Evolutionary conservation across 2,113 vertebrate species (phyloP).

Genomic region (Notiomystis cincta): DNA sequence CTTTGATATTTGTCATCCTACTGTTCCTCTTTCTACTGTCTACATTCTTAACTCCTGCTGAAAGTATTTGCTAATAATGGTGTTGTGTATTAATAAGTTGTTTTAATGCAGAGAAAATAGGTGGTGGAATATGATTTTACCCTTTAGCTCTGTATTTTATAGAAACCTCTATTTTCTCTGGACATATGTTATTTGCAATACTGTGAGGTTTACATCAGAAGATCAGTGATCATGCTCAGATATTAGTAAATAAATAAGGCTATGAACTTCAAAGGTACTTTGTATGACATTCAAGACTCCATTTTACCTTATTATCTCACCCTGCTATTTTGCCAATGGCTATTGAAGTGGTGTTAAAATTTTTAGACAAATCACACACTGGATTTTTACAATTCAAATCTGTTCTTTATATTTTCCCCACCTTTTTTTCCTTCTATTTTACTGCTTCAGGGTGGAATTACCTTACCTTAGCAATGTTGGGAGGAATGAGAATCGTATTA

Average conservation of each 20-base stretch:
- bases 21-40: background rate
- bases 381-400: background rate
- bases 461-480: background rate
- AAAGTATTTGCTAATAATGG: background rate
- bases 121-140: background rate
- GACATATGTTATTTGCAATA: background rate
- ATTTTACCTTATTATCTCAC: background rate
- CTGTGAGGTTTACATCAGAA: conserved; percentile 20
- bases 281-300: background rate
- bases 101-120: background rate
- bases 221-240: background rate
- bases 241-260: conserved; percentile 26
- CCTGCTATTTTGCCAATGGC: background rate
- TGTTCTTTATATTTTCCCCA: background rate
- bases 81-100: background rate
- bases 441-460: background rate
- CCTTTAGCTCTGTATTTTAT: background rate
- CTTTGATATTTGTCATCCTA: conserved; percentile 2
- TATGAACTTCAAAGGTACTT: background rate
- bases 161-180: background rate
- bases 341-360: background rate
- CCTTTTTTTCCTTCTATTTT: background rate
- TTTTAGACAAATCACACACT: conserved; percentile 3
- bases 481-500: background rate
- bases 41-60: background rate